Base-by-base conservation (phyloP, 2,888 invertebrate genomes). In the Mythimna lalbum region DNA sequence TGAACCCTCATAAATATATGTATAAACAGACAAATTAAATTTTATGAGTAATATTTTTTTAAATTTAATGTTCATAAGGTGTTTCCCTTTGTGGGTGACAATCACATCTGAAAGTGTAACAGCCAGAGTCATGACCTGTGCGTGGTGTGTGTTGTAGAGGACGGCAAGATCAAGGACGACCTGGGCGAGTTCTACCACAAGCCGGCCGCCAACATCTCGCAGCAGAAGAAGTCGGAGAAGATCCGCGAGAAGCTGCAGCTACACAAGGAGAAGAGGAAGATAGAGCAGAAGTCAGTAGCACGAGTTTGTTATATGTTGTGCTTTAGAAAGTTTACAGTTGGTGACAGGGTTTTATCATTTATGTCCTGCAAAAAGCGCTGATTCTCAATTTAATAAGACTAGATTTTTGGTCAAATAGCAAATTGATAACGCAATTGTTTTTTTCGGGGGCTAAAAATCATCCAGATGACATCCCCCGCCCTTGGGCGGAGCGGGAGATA, bases 131-230 rank as follows among this genome's bases (percentile, higher is more conserved):
- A 6, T 53, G 31, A 55, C 19, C 3, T 53, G 5, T 52, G 36
- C 62, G 36, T 21, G 31, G 17, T 65, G n/a, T 33, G 17, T 65
- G n/a, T 59, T 57, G 3, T 86, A 93, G 96, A 94, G 33, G 96
- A 95, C 75, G 96, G 94, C 78, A 96, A 96, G 83, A 92, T 96
- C 82, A 96, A 95, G 70, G 96, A 96, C 74, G 96, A 96, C 84
- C 92, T 96, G 92, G 98, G 98, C 64, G 98, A 98, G 89, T 98
- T 98, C 95, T 97, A 98, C 88, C 98, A 98, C 92, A 98, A 98
- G 92, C 98, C 98, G 27, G 98, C 98, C 39, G 96, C 97, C 77
- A 98, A 98, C 93, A 94, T 98, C 64, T 96, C 97, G 17, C 96
- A 97, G 39, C 98, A 98, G 88, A 97, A 97, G 73, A 96, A 97